Evolutionary conservation across 1,140 invertebrate genomes (phyloP), one percentile per base, ranked within the genome.

Genomic region (Lucilia sericata): DNA sequence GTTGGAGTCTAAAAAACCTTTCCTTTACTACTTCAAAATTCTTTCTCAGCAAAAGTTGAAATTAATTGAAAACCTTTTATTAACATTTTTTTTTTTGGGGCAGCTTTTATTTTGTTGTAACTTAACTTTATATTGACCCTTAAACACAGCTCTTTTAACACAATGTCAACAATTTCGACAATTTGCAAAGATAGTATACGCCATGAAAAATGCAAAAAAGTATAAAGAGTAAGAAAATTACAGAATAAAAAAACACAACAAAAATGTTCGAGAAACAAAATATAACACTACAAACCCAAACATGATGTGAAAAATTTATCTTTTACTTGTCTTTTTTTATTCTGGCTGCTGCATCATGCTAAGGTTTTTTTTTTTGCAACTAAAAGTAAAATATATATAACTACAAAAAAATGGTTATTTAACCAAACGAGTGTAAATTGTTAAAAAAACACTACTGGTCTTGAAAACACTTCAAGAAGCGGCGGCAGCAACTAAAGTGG

Each of bases 141-240:
- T 70, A 70, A 70, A 70, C 65, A 70, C 65, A 70, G 21, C 65
- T 70, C 65, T 70, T 70, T 70, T 70, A 70, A 70, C 65, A 70
- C 65, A 70, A 70, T 70, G 65, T 70, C 65, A 70, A 70, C 65
- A 25, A 70, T 70, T 70, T 70, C 65, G 65, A 70, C 65, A 70
- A 70, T 70, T 70, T 70, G 65, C 65, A 70, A 70, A 70, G 65
- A 70, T 70, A 70, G 17, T 21, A 21, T 21, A n/a, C 55, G 19
- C n/a, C 21, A 10, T 25, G 12, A 70, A 70, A 70, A 21, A n/a
- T n/a, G 19, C 2, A 25, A 70, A 70, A 21, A 70, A 70, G 12
- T 2, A 0, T 7, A 70, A 70, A 60, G 4, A 60, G 13, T 12
- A 60, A 60, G 0, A 60, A 60, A 60, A n/a, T n/a, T n/a, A n/a